Conservation (phyloP, 2,888 invertebrate species). For the Meloe dianella region DNA sequence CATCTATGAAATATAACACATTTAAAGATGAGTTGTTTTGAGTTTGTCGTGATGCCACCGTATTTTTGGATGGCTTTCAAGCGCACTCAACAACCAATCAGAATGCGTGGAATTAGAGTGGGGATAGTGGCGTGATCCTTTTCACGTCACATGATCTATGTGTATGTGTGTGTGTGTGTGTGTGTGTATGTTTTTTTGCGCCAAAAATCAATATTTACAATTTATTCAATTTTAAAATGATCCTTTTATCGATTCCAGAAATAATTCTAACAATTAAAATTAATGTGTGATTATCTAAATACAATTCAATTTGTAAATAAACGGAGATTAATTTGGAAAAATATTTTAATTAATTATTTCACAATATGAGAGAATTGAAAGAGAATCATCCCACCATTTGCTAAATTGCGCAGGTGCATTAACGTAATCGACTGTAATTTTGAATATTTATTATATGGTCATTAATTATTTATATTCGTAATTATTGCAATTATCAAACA, state of each 20-base stretch:
- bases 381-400: not conserved
- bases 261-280: no score
- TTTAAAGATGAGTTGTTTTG: not conserved
- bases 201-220: slow-evolving; percentile 41
- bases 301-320: not conserved
- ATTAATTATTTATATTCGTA: not conserved
- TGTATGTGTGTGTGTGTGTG: no score
- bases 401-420: not conserved
- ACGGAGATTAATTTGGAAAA: not conserved
- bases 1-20: not conserved
- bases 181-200: no score
- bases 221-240: not conserved
- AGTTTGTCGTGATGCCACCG: slow-evolving; percentile 34
- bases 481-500: not conserved
- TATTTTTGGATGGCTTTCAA: slow-evolving; percentile 43
- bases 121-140: slow-evolving; percentile 47
- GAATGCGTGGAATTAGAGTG: slow-evolving; percentile 30
- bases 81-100: slow-evolving; percentile 38
- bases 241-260: no score
- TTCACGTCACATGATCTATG: slow-evolving; percentile 38
- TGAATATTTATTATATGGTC: not conserved
- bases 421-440: not conserved
- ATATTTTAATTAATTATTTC: no score
- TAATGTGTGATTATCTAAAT: not conserved
- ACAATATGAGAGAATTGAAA: not conserved